These are phyloP conservation scores for Hystrix brachyura DNA, from an alignment of 2,113 vertebrate species.

Conservation along the genomic window DNA sequence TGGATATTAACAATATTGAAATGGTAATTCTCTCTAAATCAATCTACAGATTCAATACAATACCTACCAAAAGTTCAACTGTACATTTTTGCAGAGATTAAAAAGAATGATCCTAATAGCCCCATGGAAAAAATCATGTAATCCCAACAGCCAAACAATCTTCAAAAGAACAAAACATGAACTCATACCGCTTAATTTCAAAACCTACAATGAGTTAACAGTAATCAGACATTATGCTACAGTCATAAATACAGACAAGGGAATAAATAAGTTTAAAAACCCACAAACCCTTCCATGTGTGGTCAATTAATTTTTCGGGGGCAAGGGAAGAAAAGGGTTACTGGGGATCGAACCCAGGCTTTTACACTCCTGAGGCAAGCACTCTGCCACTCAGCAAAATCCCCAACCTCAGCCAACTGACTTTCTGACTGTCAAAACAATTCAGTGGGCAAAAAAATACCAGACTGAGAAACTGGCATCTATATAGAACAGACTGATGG, in stretches of 20 bases:
- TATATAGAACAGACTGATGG: not conserved
- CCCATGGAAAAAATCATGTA: not conserved
- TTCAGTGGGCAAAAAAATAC: not conserved
- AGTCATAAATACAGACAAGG: not conserved
- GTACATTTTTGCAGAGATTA: not conserved
- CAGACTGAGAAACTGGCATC: not conserved
- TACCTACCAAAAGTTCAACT: not conserved
- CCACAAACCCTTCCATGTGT: not conserved
- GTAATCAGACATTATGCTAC: not conserved
- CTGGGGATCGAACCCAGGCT: too few relatives aligned
- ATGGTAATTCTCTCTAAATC: not conserved
- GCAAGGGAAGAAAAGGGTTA: too few relatives aligned
- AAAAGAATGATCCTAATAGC: not conserved
- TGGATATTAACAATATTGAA: not conserved
- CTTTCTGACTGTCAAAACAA: not conserved
- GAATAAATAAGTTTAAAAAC: conserved; percentile 22
- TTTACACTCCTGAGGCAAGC: too few relatives aligned
- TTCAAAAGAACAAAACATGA: not conserved
- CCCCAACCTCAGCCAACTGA: too few relatives aligned
- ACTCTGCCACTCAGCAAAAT: too few relatives aligned
- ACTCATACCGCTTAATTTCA: not conserved
- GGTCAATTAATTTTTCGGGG: not conserved
- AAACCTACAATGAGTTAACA: conserved; percentile 21
- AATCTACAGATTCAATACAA: not conserved
- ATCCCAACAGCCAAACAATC: not conserved